phyloP scores from a whole-genome alignment of 37 sponge, comb jelly and placozoan genomes.

The Halisarca cf. caerulea region DNA sequence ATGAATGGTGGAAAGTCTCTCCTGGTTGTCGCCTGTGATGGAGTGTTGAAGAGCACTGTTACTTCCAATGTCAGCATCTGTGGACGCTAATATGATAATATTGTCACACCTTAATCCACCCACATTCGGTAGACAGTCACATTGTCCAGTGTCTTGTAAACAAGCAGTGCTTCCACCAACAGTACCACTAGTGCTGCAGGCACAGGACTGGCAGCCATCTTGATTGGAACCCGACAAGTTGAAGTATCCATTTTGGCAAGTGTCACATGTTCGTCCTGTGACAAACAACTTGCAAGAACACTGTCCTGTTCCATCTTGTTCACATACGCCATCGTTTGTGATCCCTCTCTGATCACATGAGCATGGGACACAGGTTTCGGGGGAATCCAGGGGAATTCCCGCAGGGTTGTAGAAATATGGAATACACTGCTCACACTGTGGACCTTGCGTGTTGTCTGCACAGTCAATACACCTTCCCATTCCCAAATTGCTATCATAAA shows the following conservation, averaged over 20 bases:
- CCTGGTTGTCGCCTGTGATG: slow-evolving; percentile 9
- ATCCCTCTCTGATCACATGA: slow-evolving; percentile 55
- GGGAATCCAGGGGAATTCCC: slow-evolving; percentile 8
- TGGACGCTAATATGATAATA: slow-evolving; percentile 25
- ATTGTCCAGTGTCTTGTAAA: slow-evolving; percentile 69
- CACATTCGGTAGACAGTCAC: slow-evolving; percentile 70
- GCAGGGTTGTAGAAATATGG: slow-evolving; percentile 51
- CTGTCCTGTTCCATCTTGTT: slow-evolving; percentile 59
- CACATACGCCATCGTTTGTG: slow-evolving; percentile 41
- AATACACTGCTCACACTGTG: slow-evolving; percentile 57
- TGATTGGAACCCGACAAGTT: slow-evolving; percentile 49
- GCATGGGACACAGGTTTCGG: slow-evolving; percentile 55
- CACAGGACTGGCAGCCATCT: slow-evolving; percentile 73
- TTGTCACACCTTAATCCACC: slow-evolving; percentile 45
- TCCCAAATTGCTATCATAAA: slow-evolving; percentile 31
- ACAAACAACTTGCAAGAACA: slow-evolving; percentile 72
- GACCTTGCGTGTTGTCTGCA: slow-evolving; percentile 53
- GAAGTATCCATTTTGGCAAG: slow-evolving; percentile 59
- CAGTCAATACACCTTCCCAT: slow-evolving; percentile 64
- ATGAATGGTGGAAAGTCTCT: no score
- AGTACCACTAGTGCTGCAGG: slow-evolving; percentile 66
- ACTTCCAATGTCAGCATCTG: slow-evolving; percentile 32
- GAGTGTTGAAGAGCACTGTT: slow-evolving; percentile 20
- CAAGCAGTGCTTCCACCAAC: slow-evolving; percentile 43
- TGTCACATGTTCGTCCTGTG: slow-evolving; percentile 56